These are phyloP conservation scores for Ovis aries DNA, from an alignment of 2,113 vertebrate genomes.

Conservation along the genomic window ARS-UI_Ramb_v3.0 NC_056061.1:11982501-11983000, in stretches of 20 bases:
- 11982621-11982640: not conserved
- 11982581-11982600: not conserved
- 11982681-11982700: not conserved
- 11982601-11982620: not conserved
- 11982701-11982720: not conserved
- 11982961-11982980: not conserved
- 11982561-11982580: not conserved
- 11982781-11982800: not conserved
- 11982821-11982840: not conserved
- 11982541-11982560: not conserved
- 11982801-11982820: not conserved
- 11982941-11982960: not conserved
- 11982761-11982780: not conserved
- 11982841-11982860: not conserved
- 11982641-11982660: not conserved
- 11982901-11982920: not conserved
- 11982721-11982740: not conserved
- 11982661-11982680: not conserved
- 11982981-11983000: not conserved
- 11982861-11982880: not conserved
- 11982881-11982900: not conserved
- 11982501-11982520: not conserved
- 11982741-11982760: not conserved
- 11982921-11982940: not conserved
- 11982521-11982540: not conserved